These are phyloP conservation scores for Nephrotoma guestfalica DNA, from an alignment of 2,888 invertebrate species.

Conservation along the genomic window DNA sequence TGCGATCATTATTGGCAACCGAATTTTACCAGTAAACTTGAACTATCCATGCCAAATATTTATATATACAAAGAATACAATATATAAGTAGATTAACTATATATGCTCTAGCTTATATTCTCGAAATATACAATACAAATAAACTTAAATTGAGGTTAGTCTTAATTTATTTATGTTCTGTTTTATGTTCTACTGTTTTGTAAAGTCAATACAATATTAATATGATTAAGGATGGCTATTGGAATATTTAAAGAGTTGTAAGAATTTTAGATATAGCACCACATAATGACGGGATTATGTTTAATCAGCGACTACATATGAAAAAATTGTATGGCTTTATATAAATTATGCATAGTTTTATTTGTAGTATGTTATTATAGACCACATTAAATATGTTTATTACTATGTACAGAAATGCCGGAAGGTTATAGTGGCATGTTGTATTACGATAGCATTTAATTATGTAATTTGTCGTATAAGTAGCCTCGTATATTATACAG, in stretches of 20 bases:
- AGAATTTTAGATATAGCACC: background rate
- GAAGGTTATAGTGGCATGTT: background rate
- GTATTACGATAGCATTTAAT: background rate
- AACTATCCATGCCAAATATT: background rate
- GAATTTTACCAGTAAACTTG: background rate
- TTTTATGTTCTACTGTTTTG: background rate
- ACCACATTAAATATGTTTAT: background rate
- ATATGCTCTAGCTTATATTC: too few relatives aligned
- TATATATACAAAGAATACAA: background rate
- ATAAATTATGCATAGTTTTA: background rate
- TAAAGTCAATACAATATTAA: background rate
- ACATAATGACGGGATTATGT: background rate
- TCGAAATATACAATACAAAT: background rate
- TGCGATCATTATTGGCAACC: background rate
- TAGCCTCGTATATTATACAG: too few relatives aligned
- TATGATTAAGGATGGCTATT: background rate
- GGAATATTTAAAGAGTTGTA: background rate
- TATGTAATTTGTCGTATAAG: too few relatives aligned
- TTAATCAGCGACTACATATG: background rate
- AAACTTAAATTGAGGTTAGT: background rate
- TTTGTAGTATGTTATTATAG: background rate
- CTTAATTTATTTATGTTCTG: background rate
- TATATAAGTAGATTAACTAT: too few relatives aligned
- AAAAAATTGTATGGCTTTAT: background rate
- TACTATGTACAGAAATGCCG: background rate